phyloP scores from a whole-genome alignment of 23 tunicate genomes.

The Phallusia fumigata region DNA sequence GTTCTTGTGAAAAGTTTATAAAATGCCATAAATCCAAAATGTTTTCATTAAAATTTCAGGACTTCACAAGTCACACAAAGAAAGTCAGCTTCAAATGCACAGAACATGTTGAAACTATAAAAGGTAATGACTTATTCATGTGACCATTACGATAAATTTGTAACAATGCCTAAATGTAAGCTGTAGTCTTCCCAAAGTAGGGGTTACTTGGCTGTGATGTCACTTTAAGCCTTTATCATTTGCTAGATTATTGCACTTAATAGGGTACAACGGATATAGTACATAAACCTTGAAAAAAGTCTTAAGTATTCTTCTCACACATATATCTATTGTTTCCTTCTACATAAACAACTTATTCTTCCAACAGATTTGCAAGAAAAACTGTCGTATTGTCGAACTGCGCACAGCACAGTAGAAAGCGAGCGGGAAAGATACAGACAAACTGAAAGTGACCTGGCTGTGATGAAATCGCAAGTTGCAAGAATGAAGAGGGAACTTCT shows the following conservation, averaged over 20 bases:
- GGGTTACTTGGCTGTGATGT: no score
- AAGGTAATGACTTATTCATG: no score
- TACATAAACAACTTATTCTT: not conserved
- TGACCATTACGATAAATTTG: no score
- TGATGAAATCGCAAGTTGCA: constrained; percentile 43
- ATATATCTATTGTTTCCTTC: no score
- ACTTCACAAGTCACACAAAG: not conserved
- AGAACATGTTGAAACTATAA: not conserved
- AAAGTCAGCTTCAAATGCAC: constrained; percentile 1
- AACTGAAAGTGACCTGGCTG: not conserved
- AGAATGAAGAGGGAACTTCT: constrained; percentile 49
- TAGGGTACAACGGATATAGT: no score
- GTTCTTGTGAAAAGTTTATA: no score
- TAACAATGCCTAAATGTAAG: no score
- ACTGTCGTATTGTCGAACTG: not conserved
- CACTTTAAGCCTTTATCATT: no score
- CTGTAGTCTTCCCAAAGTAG: no score
- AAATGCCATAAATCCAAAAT: not conserved
- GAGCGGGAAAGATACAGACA: not conserved
- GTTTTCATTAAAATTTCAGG: not conserved
- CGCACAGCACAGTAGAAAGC: not conserved
- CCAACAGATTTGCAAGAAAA: not conserved
- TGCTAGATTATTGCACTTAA: no score
- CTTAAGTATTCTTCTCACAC: no score
- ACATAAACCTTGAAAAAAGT: no score